Conservation (phyloP, 2,888 invertebrate genomes). For the Orthonychiurus folsomi region DNA sequence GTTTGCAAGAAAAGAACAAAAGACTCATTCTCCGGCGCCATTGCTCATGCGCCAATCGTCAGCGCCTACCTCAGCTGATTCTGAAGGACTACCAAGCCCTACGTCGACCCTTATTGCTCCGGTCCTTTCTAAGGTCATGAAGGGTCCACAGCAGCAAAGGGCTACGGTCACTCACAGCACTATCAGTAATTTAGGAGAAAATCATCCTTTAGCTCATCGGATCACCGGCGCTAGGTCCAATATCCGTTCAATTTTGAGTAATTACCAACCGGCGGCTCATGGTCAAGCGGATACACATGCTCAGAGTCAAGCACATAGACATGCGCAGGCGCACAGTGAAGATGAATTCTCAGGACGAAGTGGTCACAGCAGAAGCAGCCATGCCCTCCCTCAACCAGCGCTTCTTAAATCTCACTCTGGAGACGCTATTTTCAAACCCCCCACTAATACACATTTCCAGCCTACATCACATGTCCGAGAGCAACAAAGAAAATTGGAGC, state of each 20-base stretch:
- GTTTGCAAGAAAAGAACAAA: background rate
- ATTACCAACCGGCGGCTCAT: background rate
- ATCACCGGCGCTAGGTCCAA: conserved; percentile 33
- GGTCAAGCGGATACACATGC: too few species aligned
- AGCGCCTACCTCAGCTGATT: conserved; percentile 7
- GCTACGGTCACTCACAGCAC: conserved; percentile 52
- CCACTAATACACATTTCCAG: conserved; percentile 7
- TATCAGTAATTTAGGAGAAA: conserved; percentile 26
- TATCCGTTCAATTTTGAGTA: conserved; percentile 26
- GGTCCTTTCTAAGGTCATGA: conserved; percentile 64
- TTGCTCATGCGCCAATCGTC: conserved; percentile 7
- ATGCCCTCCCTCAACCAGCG: conserved; percentile 21
- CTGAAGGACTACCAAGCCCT: background rate
- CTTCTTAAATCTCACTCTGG: conserved; percentile 38
- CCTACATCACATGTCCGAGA: background rate
- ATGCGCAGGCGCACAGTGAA: conserved; percentile 3
- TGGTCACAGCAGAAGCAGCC: background rate
- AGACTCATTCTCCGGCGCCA: conserved; percentile 14
- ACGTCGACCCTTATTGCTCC: conserved; percentile 22
- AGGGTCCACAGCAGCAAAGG: conserved; percentile 61
- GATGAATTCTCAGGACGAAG: conserved; percentile 22
- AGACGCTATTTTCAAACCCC: conserved; percentile 25
- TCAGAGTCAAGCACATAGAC: too few species aligned
- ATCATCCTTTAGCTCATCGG: conserved; percentile 22
- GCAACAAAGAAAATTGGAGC: background rate